phyloP scores from a whole-genome alignment of 53 echinoderm and acorn worm species.

The Zoroaster sp. region DNA sequence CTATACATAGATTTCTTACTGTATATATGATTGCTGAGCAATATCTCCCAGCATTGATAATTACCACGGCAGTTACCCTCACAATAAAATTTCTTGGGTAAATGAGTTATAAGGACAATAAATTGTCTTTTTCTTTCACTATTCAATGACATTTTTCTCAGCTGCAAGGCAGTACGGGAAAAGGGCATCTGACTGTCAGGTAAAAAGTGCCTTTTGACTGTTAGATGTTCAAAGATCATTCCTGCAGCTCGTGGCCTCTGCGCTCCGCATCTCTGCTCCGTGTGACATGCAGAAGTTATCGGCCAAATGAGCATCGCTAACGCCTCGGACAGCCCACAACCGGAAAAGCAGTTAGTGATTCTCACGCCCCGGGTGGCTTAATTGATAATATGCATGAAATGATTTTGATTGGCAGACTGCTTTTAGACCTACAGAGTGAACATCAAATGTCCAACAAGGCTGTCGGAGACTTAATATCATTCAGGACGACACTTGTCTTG shows the following conservation, averaged over 20 bases:
- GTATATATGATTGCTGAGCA: no score
- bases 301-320: background rate
- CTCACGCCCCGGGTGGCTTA: constrained; percentile 42
- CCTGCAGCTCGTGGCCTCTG: background rate
- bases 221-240: background rate
- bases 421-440: constrained; percentile 6
- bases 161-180: background rate
- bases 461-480: background rate
- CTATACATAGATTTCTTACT: no score
- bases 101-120: background rate
- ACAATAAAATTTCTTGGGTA: background rate
- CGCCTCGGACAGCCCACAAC: background rate
- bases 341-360: constrained; percentile 39
- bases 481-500: background rate
- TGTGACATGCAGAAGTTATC: constrained; percentile 47
- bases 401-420: constrained; percentile 56
- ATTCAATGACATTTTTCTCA: background rate
- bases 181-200: background rate
- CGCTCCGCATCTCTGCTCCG: background rate
- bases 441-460: background rate
- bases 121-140: background rate
- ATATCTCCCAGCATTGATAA: no score
- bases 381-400: constrained; percentile 61
- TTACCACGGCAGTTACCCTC: background rate
- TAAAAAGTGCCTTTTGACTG: background rate